These are phyloP conservation scores for Drosophila kohkoa DNA, from an alignment of 1,140 invertebrate genomes.

Conservation along the genomic window DNA sequence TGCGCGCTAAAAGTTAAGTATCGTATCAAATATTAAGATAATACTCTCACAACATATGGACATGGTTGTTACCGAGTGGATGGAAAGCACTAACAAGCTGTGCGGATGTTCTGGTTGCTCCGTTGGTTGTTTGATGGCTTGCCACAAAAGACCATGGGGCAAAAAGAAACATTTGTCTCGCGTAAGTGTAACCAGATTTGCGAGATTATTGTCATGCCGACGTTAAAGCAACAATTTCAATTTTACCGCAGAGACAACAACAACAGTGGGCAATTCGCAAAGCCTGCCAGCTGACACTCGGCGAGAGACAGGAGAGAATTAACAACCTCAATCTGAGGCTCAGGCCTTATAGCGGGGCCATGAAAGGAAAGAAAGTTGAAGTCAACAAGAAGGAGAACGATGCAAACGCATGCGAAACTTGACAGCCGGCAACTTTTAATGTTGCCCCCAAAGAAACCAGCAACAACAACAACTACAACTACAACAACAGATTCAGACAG, in stretches of 20 bases:
- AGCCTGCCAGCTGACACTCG: conserved; percentile 62
- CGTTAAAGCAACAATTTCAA: conserved; percentile 81
- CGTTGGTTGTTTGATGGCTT: conserved; percentile 58
- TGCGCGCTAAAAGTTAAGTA: conserved; percentile 33
- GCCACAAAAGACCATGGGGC: conserved; percentile 38
- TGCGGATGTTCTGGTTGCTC: conserved; percentile 45
- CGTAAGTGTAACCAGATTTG: conserved; percentile 84
- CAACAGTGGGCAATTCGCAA: conserved; percentile 43
- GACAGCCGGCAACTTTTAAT: conserved; percentile 83
- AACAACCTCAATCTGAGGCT: conserved; percentile 47
- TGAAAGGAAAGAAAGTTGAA: conserved; percentile 54
- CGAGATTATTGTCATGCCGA: conserved; percentile 82
- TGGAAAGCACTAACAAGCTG: conserved; percentile 24
- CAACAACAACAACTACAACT: conserved; percentile 5
- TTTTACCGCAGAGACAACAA: conserved; percentile 50
- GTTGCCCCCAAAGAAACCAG: conserved; percentile 50
- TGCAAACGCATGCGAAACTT: conserved; percentile 71
- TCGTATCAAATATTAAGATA: conserved; percentile 38
- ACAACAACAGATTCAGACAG: not conserved
- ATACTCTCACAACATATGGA: conserved; percentile 47
- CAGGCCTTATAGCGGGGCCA: conserved; percentile 19
- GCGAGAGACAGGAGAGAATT: conserved; percentile 47
- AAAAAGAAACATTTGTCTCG: conserved; percentile 81
- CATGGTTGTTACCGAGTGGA: conserved; percentile 28
- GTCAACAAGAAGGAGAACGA: conserved; percentile 43